Base-by-base conservation (phyloP, 2,113 vertebrate species). In the Tragelaphus buxtoni region DNA sequence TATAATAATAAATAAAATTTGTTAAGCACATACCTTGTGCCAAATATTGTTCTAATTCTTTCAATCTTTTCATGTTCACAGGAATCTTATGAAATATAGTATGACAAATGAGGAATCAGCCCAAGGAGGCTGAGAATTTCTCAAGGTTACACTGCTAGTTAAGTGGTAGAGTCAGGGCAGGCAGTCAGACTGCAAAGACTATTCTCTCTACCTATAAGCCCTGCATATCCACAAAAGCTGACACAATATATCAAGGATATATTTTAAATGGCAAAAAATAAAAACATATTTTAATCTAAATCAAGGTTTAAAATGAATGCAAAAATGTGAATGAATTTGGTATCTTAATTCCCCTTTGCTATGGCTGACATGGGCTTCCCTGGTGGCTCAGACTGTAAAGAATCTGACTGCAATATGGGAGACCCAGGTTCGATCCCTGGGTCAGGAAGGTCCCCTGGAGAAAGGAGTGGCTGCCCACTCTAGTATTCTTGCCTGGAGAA, bases 241-340 rank as follows among this genome's bases (percentile, higher is more conserved):
- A 39, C 20, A 63, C 20, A 28, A 55, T 26, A 55, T 55, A 56
- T 22, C 47, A 85, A 95, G 53, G 56, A 93, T 94, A 56, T 74
- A 74, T 91, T 93, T 94, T 45, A 97, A 96, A 94, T 76, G 65
- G 83, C 39, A 89, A 96, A 80, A 91, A 53, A 83, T 26, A 42
- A 79, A 93, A 91, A 90, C 56, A 88, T 81, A 60, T 39, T 94
- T 72, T 96, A 56, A 80, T 93, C n/a, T 93, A 93, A 94, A 94
- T 65, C 72, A 74, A 91, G 55, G 79, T 93, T 95, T 96, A 80
- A 89, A 93, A 96, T 58, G 45, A 93, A 87, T 90, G 55, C 60
- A 90, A 94, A 94, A 86, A 81, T 77, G 79, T 92, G 53, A 96
- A 86, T 94, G 93, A 89, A 93, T 94, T 28, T 84, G 47, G 24